These are phyloP conservation scores for Muscicapa comitata DNA, from an alignment of 2,797 vertebrate species.

Conservation along the genomic window DNA sequence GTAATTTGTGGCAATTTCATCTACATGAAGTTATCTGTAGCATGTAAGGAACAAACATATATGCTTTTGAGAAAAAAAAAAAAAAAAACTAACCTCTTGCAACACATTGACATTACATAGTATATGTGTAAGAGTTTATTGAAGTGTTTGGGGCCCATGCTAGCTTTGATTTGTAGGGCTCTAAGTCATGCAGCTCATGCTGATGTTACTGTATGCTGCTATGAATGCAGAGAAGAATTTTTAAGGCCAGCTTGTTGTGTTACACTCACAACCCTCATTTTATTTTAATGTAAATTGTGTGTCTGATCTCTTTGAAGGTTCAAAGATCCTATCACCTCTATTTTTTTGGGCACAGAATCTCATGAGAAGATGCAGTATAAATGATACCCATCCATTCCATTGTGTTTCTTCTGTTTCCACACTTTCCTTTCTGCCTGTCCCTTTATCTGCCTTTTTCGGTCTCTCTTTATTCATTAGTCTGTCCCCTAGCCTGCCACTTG, in stretches of 20 bases:
- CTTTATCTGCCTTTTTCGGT: background rate
- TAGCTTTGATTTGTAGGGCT: conserved; percentile 7
- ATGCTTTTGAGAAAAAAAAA: background rate
- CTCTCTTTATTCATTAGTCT: background rate
- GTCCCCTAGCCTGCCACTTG: background rate
- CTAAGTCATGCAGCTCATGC: background rate
- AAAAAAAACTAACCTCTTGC: background rate
- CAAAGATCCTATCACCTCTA: background rate
- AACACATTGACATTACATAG: background rate
- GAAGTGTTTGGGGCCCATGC: background rate
- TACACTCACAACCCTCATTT: background rate
- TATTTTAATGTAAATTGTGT: background rate
- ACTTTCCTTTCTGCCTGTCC: background rate
- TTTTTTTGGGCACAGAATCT: background rate
- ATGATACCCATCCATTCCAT: background rate
- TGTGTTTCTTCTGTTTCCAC: background rate
- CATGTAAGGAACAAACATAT: background rate
- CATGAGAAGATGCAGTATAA: background rate
- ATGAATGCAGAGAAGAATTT: background rate
- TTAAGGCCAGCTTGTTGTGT: background rate
- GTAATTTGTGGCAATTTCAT: background rate
- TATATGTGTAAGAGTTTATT: background rate
- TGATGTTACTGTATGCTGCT: background rate
- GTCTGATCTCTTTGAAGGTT: background rate
- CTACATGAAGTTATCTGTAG: background rate